Conservation (phyloP, 2,113 vertebrate genomes). For the Hoplias malabaricus region DNA sequence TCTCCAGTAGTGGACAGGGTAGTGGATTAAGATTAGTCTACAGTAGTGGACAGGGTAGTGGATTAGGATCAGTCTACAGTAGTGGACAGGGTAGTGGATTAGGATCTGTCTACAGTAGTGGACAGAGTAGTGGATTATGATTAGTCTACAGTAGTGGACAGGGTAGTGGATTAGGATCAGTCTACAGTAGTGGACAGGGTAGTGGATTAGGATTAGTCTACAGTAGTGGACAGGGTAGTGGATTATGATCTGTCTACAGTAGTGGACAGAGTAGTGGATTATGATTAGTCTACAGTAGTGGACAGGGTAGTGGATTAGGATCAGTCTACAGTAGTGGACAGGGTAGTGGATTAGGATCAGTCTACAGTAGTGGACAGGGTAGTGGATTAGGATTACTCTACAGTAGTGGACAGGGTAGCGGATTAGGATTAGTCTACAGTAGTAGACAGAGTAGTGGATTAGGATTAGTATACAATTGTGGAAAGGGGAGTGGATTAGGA, state of each 20-base stretch:
- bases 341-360: constrained; percentile 30
- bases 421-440: constrained; percentile 31
- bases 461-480: constrained; percentile 15
- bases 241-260: too few relatives aligned
- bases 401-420: background rate
- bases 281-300: background rate
- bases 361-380: background rate
- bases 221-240: background rate
- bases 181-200: background rate
- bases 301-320: constrained; percentile 22
- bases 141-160: background rate
- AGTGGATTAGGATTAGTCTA: constrained; percentile 34
- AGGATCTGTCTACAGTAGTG: too few relatives aligned
- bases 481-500: constrained; percentile 24
- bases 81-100: constrained; percentile 8
- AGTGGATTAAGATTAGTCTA: constrained; percentile 33
- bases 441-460: constrained; percentile 8
- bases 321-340: background rate
- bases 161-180: constrained; percentile 30
- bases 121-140: too few relatives aligned
- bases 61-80: constrained; percentile 31
- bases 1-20: background rate
- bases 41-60: background rate
- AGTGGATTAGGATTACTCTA: constrained; percentile 34
- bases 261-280: too few relatives aligned